phyloP scores from a whole-genome alignment of 2,113 vertebrate species.

The Crotalus viridis region DNA sequence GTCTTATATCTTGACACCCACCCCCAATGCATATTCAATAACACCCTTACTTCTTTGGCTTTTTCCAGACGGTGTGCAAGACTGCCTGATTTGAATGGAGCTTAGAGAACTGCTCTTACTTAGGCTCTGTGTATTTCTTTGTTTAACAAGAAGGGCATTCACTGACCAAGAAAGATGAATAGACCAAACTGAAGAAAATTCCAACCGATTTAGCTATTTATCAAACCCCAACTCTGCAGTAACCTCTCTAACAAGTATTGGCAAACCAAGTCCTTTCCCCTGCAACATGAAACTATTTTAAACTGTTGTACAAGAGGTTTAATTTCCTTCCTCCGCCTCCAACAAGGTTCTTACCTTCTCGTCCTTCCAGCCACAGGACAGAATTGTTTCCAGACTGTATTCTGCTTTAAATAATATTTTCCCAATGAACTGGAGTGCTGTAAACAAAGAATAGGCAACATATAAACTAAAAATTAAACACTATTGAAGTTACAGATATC shows the following conservation, averaged over 20 bases:
- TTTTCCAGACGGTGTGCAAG: slow-evolving; percentile 7
- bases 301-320: slow-evolving; percentile 7
- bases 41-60: slow-evolving; percentile 52
- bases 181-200: slow-evolving; percentile 47
- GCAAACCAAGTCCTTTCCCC: slow-evolving; percentile 23
- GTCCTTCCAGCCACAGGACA: slow-evolving; percentile 38
- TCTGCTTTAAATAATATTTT: slow-evolving; percentile 47
- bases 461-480: slow-evolving; percentile 53
- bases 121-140: slow-evolving; percentile 62
- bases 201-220: slow-evolving; percentile 72
- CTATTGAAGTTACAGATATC: slow-evolving; percentile 43
- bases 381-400: slow-evolving; percentile 40
- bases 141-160: slow-evolving; percentile 64
- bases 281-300: slow-evolving; percentile 1
- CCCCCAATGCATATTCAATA: slow-evolving; percentile 37
- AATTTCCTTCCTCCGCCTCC: neutral
- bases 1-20: slow-evolving; percentile 25
- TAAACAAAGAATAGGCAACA: slow-evolving; percentile 68
- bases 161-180: slow-evolving; percentile 52
- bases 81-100: slow-evolving; percentile 51
- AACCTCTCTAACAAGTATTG: slow-evolving; percentile 33
- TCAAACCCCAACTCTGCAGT: slow-evolving; percentile 51
- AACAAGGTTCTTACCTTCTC: slow-evolving; percentile 67
- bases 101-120: slow-evolving; percentile 45
- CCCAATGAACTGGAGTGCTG: slow-evolving; percentile 63